Conservation (phyloP, 2,797 vertebrate genomes). For the Botia kubotai region DNA sequence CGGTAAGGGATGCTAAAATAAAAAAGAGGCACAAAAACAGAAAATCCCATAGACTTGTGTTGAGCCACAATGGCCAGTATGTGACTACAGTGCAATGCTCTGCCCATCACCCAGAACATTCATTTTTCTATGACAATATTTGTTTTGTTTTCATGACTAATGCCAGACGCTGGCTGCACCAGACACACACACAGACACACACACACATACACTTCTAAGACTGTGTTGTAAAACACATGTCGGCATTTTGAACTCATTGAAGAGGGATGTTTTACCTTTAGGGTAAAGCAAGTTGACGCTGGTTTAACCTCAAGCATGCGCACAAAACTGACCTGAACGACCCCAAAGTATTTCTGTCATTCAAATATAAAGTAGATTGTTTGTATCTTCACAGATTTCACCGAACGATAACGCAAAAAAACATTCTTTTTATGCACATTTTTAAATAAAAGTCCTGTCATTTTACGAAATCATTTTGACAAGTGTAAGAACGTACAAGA, state of each 20-base stretch:
- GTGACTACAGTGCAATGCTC: too few relatives aligned
- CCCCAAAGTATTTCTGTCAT: slow-evolving; percentile 29
- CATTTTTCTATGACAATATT: background rate
- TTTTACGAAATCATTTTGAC: background rate
- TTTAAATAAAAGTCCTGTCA: background rate
- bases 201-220: slow-evolving; percentile 26
- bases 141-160: background rate
- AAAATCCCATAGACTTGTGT: too few relatives aligned
- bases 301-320: slow-evolving; percentile 39
- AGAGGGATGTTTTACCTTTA: slow-evolving; percentile 32
- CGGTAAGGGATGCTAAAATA: too few relatives aligned
- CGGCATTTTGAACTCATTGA: slow-evolving; percentile 36
- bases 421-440: background rate
- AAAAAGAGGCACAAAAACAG: too few relatives aligned
- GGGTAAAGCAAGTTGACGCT: slow-evolving; percentile 49
- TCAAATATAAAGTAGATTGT: slow-evolving; percentile 10
- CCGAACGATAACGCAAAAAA: background rate
- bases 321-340: slow-evolving; percentile 45
- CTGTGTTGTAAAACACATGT: slow-evolving; percentile 39
- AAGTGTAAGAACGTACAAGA: background rate
- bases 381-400: background rate
- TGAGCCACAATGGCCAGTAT: too few relatives aligned
- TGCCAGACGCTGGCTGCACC: background rate
- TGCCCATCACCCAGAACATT: background rate
- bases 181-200: background rate